Evolutionary conservation across 1,140 invertebrate genomes (phyloP).

Genomic region (Plutomurus gul): DNA sequence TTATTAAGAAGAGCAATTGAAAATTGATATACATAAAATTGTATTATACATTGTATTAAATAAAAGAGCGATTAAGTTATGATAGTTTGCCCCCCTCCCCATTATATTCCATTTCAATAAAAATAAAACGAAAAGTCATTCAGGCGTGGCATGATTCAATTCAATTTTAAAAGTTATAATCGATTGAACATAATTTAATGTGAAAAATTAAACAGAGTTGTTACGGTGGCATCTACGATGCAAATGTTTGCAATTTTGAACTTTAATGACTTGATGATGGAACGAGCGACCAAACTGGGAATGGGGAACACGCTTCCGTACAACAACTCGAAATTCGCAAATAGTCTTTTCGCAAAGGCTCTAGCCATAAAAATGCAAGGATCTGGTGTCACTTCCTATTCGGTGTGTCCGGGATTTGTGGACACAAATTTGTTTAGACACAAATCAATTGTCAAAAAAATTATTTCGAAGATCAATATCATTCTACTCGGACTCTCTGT

Average conservation of each 20-base stretch:
- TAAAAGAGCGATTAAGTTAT: too few species aligned
- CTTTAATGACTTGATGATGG: conserved; percentile 59
- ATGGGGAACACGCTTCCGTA: conserved; percentile 57
- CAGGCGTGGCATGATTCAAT: too few species aligned
- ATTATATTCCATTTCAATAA: too few species aligned
- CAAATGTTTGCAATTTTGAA: conserved; percentile 48
- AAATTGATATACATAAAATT: too few species aligned
- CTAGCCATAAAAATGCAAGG: conserved; percentile 55
- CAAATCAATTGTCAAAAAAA: conserved; percentile 52
- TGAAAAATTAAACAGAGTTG: too few species aligned
- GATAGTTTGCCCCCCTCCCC: too few species aligned
- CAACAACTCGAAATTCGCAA: conserved; percentile 57
- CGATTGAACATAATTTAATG: too few species aligned
- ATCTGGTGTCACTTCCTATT: conserved; percentile 30
- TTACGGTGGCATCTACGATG: conserved; percentile 1
- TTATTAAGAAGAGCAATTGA: too few species aligned
- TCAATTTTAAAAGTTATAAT: too few species aligned
- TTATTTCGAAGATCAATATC: neutral
- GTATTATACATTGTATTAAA: too few species aligned
- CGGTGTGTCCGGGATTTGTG: conserved; percentile 58
- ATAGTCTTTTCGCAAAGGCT: conserved; percentile 55
- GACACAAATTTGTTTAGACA: conserved; percentile 60
- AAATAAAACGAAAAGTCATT: too few species aligned
- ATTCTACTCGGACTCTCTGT: neutral
- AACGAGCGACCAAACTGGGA: conserved; percentile 29